phyloP scores from a whole-genome alignment of 2,113 vertebrate genomes.

The Fregata magnificens region DNA sequence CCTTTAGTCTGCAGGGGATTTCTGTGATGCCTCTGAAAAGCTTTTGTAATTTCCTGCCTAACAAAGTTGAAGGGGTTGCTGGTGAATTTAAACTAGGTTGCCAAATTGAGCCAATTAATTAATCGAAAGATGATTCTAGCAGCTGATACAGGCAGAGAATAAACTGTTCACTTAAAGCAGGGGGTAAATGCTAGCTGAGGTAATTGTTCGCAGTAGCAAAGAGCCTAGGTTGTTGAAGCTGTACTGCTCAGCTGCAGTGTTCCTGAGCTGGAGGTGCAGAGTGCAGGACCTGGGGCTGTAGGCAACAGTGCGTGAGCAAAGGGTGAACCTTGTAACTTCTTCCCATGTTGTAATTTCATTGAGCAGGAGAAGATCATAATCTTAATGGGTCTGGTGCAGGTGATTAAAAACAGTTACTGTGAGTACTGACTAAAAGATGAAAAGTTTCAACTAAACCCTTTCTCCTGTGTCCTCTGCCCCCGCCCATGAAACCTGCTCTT shows the following conservation, averaged over 20 bases:
- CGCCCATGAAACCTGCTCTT: fast-evolving
- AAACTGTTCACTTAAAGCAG: not conserved
- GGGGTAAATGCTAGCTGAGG: not conserved
- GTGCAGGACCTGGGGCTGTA: not conserved
- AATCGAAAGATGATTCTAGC: not conserved
- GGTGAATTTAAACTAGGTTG: not conserved
- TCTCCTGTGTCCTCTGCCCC: not conserved
- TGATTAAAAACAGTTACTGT: not conserved
- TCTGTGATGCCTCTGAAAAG: not conserved
- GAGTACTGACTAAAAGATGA: too few relatives aligned
- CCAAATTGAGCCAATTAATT: not conserved
- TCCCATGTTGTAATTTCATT: not conserved
- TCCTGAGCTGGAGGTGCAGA: not conserved
- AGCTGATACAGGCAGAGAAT: not conserved
- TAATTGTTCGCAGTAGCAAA: not conserved
- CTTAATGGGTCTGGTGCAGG: fast-evolving
- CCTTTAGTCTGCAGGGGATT: not conserved
- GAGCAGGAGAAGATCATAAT: not conserved
- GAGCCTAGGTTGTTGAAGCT: not conserved
- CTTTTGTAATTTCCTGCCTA: fast-evolving
- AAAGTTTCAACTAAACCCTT: not conserved
- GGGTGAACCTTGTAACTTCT: not conserved
- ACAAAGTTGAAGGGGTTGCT: not conserved
- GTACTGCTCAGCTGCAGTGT: fast-evolving
- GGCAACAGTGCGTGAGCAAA: not conserved